Evolutionary conservation across 2,797 vertebrate genomes (phyloP).

Genomic region (Psittacula echo): DNA sequence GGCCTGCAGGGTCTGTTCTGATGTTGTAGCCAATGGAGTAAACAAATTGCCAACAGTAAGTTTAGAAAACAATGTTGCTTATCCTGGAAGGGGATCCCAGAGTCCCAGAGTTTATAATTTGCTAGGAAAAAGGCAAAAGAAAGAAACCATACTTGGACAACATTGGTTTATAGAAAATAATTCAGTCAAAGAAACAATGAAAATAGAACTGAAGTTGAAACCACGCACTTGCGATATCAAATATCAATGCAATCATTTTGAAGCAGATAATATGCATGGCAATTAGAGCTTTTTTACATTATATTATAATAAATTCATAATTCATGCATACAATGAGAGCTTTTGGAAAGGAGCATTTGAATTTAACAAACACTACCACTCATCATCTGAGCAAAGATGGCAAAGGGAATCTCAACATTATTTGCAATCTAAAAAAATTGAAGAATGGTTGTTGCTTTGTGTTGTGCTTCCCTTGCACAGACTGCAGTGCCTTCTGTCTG

Average conservation of each 20-base stretch:
- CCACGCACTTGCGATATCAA: not conserved
- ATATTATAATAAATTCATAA: conserved; percentile 59
- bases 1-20: not conserved
- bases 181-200: conserved; percentile 6
- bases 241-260: conserved; percentile 43
- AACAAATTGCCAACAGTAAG: not conserved
- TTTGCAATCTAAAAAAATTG: conserved; percentile 58
- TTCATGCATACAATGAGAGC: conserved; percentile 36
- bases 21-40: not conserved
- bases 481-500: conserved; percentile 80
- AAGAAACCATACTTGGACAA: not conserved
- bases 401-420: conserved; percentile 58
- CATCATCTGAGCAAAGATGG: conserved; percentile 57
- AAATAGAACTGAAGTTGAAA: conserved; percentile 1
- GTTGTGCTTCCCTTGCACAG: conserved; percentile 70
- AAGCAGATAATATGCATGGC: conserved; percentile 22
- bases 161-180: not conserved
- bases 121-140: not conserved
- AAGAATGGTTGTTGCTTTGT: conserved; percentile 74
- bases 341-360: conserved; percentile 50
- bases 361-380: conserved; percentile 31
- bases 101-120: not conserved
- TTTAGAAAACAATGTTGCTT: not conserved
- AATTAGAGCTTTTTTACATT: conserved; percentile 60
- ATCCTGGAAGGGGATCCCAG: not conserved